Percentiles rank a stretch among this genome's conserved stretches.
Evolutionary conservation across 2,113 vertebrate genomes (phyloP).

Genomic region (Talpa occidentalis): DNA sequence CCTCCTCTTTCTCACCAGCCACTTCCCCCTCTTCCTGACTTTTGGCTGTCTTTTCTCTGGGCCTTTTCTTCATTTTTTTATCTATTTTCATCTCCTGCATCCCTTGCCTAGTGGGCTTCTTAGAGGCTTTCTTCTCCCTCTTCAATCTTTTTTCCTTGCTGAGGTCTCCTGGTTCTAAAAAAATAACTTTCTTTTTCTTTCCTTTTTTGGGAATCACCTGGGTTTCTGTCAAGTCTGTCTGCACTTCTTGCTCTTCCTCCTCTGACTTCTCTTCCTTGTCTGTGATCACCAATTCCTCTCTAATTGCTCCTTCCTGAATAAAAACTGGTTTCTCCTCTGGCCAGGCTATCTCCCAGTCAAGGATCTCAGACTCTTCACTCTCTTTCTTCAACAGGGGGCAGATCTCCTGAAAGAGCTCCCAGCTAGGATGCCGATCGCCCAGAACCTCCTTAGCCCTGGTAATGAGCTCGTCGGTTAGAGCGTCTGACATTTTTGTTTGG

Average conservation of each 20-base stretch:
- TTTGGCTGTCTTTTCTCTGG: background rate
- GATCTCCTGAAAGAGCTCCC: conserved; percentile 73
- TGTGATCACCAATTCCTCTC: background rate
- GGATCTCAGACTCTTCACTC: background rate
- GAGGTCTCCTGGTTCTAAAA: background rate
- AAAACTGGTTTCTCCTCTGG: conserved; percentile 26
- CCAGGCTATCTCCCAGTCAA: background rate
- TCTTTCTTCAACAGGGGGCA: conserved; percentile 33
- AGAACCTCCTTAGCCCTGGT: conserved; percentile 49
- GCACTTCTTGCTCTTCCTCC: background rate
- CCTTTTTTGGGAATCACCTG: background rate
- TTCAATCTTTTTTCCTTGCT: background rate
- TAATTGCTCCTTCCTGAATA: background rate
- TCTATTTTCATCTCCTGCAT: background rate
- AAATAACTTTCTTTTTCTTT: conserved; percentile 31
- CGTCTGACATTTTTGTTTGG: conserved; percentile 45
- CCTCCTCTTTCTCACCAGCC: background rate
- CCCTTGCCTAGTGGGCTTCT: background rate
- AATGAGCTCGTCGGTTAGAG: conserved; percentile 65
- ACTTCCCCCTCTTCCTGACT: background rate
- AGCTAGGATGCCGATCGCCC: conserved; percentile 45
- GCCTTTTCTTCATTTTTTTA: background rate
- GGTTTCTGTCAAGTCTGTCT: background rate
- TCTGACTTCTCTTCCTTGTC: background rate
- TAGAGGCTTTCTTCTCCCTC: conserved; percentile 47